These are phyloP conservation scores for Mesorhabditis spiculigera DNA, from an alignment of 2,888 invertebrate species.

Conservation along the genomic window DNA sequence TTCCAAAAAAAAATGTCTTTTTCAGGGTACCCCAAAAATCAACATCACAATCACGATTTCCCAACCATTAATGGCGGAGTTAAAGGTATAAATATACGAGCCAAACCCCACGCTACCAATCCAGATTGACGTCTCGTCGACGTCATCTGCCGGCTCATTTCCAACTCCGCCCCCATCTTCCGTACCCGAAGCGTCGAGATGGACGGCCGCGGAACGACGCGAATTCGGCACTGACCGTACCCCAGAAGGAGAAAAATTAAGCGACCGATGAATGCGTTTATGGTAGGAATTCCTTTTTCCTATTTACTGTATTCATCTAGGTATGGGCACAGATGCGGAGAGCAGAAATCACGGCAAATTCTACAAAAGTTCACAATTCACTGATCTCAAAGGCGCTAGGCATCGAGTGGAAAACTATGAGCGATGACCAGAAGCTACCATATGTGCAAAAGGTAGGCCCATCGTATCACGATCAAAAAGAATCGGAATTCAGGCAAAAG, in stretches of 20 bases:
- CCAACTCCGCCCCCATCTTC: conserved; percentile 3
- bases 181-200: neutral
- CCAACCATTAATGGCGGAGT: too few species aligned
- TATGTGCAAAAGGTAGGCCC: conserved; percentile 28
- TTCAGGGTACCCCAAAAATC: too few species aligned
- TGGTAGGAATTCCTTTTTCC: conserved; percentile 21
- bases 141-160: conserved; percentile 1
- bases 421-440: conserved; percentile 25
- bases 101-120: neutral
- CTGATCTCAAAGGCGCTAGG: conserved; percentile 33
- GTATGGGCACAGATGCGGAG: conserved; percentile 37
- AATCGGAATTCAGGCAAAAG: conserved; percentile 20
- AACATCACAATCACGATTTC: too few species aligned
- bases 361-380: conserved; percentile 29
- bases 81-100: too few species aligned
- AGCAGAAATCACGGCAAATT: conserved; percentile 27
- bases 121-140: neutral
- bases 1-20: too few species aligned
- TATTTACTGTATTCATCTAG: conserved; percentile 10
- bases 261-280: conserved; percentile 39
- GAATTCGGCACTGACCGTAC: conserved; percentile 3
- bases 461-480: neutral
- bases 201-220: neutral
- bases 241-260: conserved; percentile 22
- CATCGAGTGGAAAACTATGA: conserved; percentile 30